These are phyloP conservation scores for Eulemur macaco DNA, from an alignment of 2,113 vertebrate species.

Conservation along the genomic window DNA sequence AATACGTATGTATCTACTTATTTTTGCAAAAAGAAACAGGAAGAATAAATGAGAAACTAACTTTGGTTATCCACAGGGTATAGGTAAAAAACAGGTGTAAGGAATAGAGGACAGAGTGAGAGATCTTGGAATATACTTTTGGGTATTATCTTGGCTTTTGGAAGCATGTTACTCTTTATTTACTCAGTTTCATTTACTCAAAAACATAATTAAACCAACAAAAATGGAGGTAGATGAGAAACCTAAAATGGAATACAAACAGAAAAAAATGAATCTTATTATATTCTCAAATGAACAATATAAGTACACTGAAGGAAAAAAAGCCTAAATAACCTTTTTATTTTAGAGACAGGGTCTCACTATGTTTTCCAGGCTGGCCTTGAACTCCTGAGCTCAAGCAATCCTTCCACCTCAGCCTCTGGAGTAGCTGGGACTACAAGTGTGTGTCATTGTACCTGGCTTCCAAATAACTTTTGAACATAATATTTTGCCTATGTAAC, in stretches of 20 bases:
- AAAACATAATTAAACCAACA: slow-evolving; percentile 40
- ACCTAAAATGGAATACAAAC: background rate
- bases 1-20: background rate
- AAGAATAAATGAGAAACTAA: background rate
- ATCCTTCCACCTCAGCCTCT: background rate
- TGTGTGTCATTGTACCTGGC: too few relatives aligned
- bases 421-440: background rate
- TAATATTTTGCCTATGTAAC: background rate
- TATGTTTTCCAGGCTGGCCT: background rate
- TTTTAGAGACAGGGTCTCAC: background rate
- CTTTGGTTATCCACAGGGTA: background rate
- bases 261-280: background rate
- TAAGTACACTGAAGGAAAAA: background rate
- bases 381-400: background rate
- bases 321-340: background rate
- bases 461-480: background rate
- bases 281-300: slow-evolving; percentile 4
- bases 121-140: background rate
- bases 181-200: background rate
- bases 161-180: background rate
- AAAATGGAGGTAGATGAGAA: background rate
- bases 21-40: background rate
- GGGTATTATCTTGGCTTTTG: background rate
- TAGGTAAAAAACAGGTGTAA: background rate
- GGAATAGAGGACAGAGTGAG: background rate